These are phyloP conservation scores for Antechinus stuartii DNA, from an alignment of 2,113 vertebrate genomes.

Conservation along the genomic window DNA sequence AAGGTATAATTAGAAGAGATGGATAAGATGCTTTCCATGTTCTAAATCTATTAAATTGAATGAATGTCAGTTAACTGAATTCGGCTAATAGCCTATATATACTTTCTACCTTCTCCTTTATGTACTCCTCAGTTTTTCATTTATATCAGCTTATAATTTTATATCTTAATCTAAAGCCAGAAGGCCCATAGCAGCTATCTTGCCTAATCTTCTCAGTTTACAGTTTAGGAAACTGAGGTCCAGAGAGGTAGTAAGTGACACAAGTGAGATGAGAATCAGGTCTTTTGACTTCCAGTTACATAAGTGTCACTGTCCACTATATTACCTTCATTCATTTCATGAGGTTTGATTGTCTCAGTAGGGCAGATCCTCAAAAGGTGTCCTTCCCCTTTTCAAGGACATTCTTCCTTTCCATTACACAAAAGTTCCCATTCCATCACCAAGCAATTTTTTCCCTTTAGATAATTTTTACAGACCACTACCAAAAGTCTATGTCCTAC, in stretches of 20 bases:
- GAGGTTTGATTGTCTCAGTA: not conserved
- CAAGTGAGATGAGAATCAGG: not conserved
- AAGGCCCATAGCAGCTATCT: not conserved
- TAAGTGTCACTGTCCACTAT: not conserved
- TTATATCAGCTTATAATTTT: not conserved
- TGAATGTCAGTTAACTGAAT: not conserved
- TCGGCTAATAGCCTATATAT: not conserved
- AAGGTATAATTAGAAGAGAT: not conserved
- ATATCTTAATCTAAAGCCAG: not conserved
- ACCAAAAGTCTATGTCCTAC: not conserved
- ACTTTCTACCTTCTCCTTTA: not conserved
- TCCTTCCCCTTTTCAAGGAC: not conserved
- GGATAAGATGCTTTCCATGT: not conserved
- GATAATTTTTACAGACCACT: not conserved
- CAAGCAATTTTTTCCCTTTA: not conserved
- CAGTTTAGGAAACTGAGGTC: not conserved
- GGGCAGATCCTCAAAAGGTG: not conserved
- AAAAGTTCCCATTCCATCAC: not conserved
- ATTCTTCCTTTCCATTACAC: not conserved
- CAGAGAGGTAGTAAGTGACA: not conserved
- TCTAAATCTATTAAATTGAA: not conserved
- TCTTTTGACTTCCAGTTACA: not conserved
- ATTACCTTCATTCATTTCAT: not conserved
- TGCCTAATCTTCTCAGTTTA: not conserved
- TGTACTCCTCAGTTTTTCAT: not conserved